These are phyloP conservation scores for Chamaea fasciata DNA, from an alignment of 2,113 vertebrate genomes.

Conservation along the genomic window DNA sequence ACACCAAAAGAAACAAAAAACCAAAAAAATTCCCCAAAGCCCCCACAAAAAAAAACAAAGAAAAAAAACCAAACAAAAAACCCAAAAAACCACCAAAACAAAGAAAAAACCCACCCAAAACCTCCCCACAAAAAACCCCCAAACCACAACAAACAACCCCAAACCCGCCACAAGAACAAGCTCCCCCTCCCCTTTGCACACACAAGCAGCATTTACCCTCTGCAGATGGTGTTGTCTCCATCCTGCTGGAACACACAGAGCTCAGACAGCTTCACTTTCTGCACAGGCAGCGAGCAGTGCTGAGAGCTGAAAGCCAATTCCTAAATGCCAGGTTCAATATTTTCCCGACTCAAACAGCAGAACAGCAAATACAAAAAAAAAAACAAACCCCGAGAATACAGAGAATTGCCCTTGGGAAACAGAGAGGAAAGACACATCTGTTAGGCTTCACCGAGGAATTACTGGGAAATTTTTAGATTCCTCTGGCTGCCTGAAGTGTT, in stretches of 20 bases:
- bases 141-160: too few relatives aligned
- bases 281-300: not conserved
- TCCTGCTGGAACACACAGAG: not conserved
- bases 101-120: too few relatives aligned
- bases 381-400: not conserved
- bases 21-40: not conserved
- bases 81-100: too few relatives aligned
- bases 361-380: not conserved
- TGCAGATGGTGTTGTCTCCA: not conserved
- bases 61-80: not conserved
- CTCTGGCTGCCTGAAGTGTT: accelerated
- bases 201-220: not conserved
- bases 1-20: too few relatives aligned
- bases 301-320: not conserved
- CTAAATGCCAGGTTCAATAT: not conserved
- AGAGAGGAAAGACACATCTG: not conserved
- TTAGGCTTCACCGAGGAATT: not conserved
- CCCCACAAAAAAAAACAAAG: not conserved
- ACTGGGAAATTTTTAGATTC: not conserved
- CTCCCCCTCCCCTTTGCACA: not conserved
- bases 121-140: too few relatives aligned
- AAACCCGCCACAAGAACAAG: not conserved
- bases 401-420: not conserved
- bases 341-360: not conserved
- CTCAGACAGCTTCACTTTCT: not conserved